Base-by-base conservation (phyloP, 2,113 vertebrate species). In the Vidua macroura region DNA sequence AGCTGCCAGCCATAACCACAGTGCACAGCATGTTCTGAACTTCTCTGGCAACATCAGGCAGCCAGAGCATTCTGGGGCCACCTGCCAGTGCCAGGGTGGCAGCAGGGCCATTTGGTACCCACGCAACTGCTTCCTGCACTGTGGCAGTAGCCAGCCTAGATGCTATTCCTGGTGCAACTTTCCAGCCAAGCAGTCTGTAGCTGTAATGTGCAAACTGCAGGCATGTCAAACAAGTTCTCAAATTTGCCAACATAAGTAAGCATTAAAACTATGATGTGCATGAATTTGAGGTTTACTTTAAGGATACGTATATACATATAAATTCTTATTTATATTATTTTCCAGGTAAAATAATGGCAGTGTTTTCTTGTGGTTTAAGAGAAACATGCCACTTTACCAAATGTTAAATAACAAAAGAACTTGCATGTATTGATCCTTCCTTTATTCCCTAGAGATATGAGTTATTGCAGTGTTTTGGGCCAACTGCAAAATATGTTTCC, bases 401-500 rank as follows among this genome's bases (percentile, higher is more conserved):
- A 75, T 30, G 37, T 70, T 59, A 75, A 88, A 78, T 46, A 86
- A 78, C 30, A 24, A 67, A 63, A 79, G 51, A 7, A 63, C 44
- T 86, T 83, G 49, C 15, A 49, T 0, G 0, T 68, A 88, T 83
- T 43, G 94, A 96, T 91, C 68, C 52, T 88, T 64, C 23, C 33
- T 86, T 86, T 82, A 72, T 83, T 88, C 94, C 76, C 87, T 72
- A 20, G 25, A 86, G 93, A 46, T 88, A 52, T 15, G 58, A 48
- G 39, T 39, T 88, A 78, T 68, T 91, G 25, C 83, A 46, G 60
- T 58, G 49, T 43, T 92, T 88, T 60, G 68, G 63, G 62, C 44
- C 79, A 84, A 79, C 22, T 69, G 44, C 83, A 96, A 96, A 92
- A 76, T 43, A 43, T 16, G 37, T 89, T 97, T 96, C 86, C 93